phyloP scores from a whole-genome alignment of 1,140 invertebrate genomes.

The Ceratina japonica region DNA sequence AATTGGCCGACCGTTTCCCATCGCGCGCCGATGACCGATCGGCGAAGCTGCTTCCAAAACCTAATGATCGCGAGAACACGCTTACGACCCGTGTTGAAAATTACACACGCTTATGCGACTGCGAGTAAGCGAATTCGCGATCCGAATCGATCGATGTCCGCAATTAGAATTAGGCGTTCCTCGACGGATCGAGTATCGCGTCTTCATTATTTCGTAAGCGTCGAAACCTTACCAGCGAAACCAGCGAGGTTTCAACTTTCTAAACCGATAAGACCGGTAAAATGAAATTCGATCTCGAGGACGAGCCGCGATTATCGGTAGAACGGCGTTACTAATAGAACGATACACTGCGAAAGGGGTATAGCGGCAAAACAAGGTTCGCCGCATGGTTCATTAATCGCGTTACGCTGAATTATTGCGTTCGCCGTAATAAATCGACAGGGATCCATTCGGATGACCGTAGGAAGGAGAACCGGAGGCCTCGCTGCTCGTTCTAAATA shows the following conservation, averaged over 20 bases:
- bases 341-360: background rate
- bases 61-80: constrained; percentile 24
- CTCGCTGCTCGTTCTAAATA: constrained; percentile 42
- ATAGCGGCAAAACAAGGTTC: constrained; percentile 42
- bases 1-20: constrained; percentile 31
- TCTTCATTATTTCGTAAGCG: too few relatives aligned
- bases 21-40: constrained; percentile 11
- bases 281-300: too few relatives aligned
- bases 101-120: constrained; percentile 20
- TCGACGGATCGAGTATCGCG: constrained; percentile 28
- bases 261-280: too few relatives aligned
- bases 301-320: too few relatives aligned
- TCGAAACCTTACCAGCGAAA: too few relatives aligned
- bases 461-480: constrained; percentile 30
- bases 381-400: constrained; percentile 58
- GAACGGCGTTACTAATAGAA: background rate
- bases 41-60: constrained; percentile 1
- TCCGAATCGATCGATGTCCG: constrained; percentile 51
- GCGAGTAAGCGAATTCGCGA: constrained; percentile 50
- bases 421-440: constrained; percentile 55
- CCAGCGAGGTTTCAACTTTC: too few relatives aligned
- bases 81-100: constrained; percentile 8
- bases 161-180: constrained; percentile 54
- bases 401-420: constrained; percentile 58
- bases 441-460: constrained; percentile 40